Evolutionary conservation across 1,140 invertebrate species (phyloP).

Genomic region (Hestina assimilis): DNA sequence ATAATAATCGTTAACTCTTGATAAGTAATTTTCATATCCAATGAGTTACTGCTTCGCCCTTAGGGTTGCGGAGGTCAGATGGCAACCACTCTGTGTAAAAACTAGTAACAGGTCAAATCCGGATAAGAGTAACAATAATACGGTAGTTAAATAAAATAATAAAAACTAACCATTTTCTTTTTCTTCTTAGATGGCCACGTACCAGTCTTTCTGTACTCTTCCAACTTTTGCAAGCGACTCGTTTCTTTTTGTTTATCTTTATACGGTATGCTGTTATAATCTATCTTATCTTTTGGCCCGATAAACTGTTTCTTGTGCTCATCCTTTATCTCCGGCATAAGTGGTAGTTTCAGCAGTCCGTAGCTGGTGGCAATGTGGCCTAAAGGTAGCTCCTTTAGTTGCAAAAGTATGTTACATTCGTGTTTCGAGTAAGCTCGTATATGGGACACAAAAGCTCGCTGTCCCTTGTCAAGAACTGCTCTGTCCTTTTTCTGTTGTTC

Average conservation of each 20-base stretch:
- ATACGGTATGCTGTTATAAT: conserved; percentile 89
- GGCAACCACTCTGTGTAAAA: no score
- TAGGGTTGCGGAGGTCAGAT: no score
- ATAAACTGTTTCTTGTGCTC: conserved; percentile 83
- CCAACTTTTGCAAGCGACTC: conserved; percentile 85
- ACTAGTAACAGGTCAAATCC: no score
- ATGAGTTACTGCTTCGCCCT: no score
- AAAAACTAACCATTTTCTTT: conserved; percentile 74
- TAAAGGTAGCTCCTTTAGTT: conserved; percentile 93
- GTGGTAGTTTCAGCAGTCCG: conserved; percentile 92
- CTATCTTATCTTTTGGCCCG: conserved; percentile 80
- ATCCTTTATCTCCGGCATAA: conserved; percentile 96
- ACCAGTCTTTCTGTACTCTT: conserved; percentile 86
- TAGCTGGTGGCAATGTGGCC: conserved; percentile 92
- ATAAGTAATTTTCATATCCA: no score
- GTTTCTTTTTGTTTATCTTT: conserved; percentile 90
- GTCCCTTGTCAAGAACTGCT: conserved; percentile 91
- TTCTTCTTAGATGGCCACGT: conserved; percentile 86
- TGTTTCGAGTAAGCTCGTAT: conserved; percentile 96
- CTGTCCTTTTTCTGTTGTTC: conserved; percentile 84
- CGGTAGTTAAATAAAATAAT: not conserved
- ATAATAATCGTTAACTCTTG: no score
- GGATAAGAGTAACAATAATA: no score
- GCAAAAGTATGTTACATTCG: conserved; percentile 94
- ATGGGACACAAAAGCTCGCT: conserved; percentile 96